These are phyloP conservation scores for Heliconius eleuchia DNA, from an alignment of 1,140 invertebrate genomes.

Conservation along the genomic window DNA sequence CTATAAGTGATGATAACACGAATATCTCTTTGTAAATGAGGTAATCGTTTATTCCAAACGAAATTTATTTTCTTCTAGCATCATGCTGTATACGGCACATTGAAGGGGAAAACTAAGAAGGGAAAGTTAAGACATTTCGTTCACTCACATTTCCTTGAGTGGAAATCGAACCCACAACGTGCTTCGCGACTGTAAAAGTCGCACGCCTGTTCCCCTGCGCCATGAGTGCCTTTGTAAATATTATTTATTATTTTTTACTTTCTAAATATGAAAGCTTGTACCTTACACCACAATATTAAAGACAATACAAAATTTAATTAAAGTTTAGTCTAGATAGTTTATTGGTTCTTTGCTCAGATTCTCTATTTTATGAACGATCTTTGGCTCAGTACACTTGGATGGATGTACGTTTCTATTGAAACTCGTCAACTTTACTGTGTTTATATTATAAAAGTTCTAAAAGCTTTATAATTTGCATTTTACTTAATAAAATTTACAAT, in stretches of 20 bases:
- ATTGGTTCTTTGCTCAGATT: constrained; percentile 57
- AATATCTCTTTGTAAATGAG: too few species aligned
- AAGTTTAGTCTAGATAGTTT: constrained; percentile 60
- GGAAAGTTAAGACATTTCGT: too few species aligned
- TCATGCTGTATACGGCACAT: too few species aligned
- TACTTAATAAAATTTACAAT: background rate
- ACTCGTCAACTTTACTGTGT: background rate
- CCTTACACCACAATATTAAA: constrained; percentile 36
- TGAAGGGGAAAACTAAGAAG: too few species aligned
- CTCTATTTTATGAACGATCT: constrained; percentile 49
- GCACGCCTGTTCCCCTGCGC: too few species aligned
- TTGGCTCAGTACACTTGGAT: constrained; percentile 40
- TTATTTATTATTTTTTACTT: background rate
- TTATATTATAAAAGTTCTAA: background rate
- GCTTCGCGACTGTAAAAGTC: too few species aligned
- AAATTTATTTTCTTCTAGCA: too few species aligned
- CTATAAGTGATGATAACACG: too few species aligned
- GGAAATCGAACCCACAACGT: too few species aligned
- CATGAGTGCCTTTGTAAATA: too few species aligned
- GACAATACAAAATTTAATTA: constrained; percentile 67
- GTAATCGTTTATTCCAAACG: too few species aligned
- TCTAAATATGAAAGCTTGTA: background rate
- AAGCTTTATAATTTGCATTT: background rate
- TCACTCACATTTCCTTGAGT: too few species aligned
- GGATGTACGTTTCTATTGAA: constrained; percentile 16